These are phyloP conservation scores for Terrapene triunguis DNA, from an alignment of 2,113 vertebrate species.

Conservation along the genomic window DNA sequence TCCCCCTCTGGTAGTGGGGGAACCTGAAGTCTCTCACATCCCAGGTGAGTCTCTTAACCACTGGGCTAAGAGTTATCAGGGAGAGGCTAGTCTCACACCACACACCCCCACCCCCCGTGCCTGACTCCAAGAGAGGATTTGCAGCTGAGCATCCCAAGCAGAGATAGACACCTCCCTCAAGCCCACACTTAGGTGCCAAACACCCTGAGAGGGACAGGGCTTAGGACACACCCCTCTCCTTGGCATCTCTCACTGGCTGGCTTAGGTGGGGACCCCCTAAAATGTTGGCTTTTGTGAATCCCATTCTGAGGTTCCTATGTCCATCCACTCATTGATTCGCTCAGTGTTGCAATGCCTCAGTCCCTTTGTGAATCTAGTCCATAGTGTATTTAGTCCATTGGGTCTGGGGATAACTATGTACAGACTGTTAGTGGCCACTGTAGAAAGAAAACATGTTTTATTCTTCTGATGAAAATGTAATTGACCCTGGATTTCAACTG, in stretches of 20 bases:
- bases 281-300: background rate
- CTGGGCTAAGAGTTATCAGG: background rate
- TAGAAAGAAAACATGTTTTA: background rate
- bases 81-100: background rate
- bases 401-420: background rate
- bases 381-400: background rate
- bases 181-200: background rate
- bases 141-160: background rate
- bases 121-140: background rate
- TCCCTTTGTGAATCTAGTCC: background rate
- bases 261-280: background rate
- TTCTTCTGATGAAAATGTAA: background rate
- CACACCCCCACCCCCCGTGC: rapidly evolving
- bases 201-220: background rate
- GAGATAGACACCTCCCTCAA: background rate
- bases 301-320: background rate
- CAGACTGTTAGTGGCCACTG: background rate
- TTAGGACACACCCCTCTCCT: background rate
- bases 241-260: background rate
- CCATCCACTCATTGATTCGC: background rate
- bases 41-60: background rate
- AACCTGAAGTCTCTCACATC: background rate
- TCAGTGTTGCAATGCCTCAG: background rate
- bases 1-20: background rate
- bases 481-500: background rate